phyloP scores from a whole-genome alignment of 2,888 invertebrate species.

The Lasioglossum pauxillum region DNA sequence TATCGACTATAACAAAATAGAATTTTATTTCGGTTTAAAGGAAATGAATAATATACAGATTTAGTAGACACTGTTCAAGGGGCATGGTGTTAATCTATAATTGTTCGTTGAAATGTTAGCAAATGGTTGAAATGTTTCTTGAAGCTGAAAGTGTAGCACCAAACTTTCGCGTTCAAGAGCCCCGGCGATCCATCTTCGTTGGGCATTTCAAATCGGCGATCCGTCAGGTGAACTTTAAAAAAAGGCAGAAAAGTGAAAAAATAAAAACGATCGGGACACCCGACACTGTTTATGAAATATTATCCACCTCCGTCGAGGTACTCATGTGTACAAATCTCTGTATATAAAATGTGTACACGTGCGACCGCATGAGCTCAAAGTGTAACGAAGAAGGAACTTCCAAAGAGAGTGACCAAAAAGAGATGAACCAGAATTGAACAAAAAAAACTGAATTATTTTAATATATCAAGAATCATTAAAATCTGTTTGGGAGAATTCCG shows the following conservation, averaged over 20 bases:
- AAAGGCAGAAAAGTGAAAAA: conserved; percentile 45
- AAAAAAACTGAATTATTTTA: neutral
- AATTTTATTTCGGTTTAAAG: no score
- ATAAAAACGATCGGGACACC: conserved; percentile 52
- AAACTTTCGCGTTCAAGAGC: neutral
- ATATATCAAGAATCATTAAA: neutral
- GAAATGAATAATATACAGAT: no score
- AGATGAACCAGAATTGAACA: neutral
- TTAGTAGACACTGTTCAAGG: no score
- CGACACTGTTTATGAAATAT: conserved; percentile 70
- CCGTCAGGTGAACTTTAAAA: conserved; percentile 26
- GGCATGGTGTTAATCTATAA: neutral
- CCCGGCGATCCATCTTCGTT: conserved; percentile 27
- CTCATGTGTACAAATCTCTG: conserved; percentile 39
- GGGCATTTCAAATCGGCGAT: conserved; percentile 29
- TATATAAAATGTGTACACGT: conserved; percentile 44
- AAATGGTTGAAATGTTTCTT: no score
- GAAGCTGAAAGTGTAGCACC: neutral
- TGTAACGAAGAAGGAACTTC: conserved; percentile 15
- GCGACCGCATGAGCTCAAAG: conserved; percentile 23
- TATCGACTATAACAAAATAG: no score
- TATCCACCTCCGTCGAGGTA: conserved; percentile 62
- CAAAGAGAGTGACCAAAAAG: neutral
- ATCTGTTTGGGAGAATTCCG: neutral
- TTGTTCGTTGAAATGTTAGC: neutral